Evolutionary conservation across 2,797 vertebrate genomes (phyloP), one percentile per base, ranked within the genome.

Genomic region (Protonibea diacanthus): DNA sequence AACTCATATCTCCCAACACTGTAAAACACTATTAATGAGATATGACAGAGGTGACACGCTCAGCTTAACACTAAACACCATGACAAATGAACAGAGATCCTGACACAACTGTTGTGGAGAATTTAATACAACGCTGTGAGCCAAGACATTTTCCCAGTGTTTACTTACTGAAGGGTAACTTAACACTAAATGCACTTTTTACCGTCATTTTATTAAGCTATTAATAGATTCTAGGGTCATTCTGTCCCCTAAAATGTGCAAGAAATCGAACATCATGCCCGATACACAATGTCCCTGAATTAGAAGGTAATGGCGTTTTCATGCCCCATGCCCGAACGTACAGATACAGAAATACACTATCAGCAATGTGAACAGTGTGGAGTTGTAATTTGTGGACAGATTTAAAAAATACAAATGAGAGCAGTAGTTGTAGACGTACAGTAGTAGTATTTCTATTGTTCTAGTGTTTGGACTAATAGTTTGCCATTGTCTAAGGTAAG

Each of bases 81-180:
- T 67, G 81, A 73, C 64, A 72, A 86, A 82, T 88, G 17, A 78
- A 79, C 66, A 76, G 59, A 27, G 44, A 59, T 59, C 53, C 66
- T 49, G 29, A 68, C 68, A 75, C 48, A 58, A 60, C 57, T 57
- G 52, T 72, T 71, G 58, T 33, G 59, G 27, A n/a, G 0, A 62
- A 58, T 72, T 74, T 66, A 64, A 48, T 65, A 23, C 48, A 40
- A 48, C 3, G 2, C 57, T 55, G 3, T 51, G 21, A 53, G 38
- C 48, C 45, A 60, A 48, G 48, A 65, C 67, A 47, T 11, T 38
- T 29, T 23, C 20, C 29, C 14, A 1, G 2, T 45, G 7, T 49
- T 51, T 6, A 4, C 15, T 29, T 49, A 9, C 6, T 29, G 29
- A 44, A 23, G 6, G 29, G 44, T 12, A 49, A 48, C 61, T 49